These are phyloP conservation scores for Diabrotica balteata DNA, from an alignment of 2,888 invertebrate species.

Conservation along the genomic window DNA sequence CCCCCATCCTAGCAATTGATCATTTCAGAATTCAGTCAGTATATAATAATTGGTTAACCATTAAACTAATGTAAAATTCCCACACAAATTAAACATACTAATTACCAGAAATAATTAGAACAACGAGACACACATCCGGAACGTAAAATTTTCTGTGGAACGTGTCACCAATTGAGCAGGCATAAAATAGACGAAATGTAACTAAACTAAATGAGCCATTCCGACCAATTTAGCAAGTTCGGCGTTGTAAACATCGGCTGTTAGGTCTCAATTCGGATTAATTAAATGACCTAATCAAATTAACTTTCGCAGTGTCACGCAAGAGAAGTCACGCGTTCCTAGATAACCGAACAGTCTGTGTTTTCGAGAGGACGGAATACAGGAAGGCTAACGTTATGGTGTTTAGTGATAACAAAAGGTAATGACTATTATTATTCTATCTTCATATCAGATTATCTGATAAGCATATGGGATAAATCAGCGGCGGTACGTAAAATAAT, in stretches of 20 bases:
- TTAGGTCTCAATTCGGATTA: constrained; percentile 39
- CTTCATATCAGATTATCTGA: neutral
- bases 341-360: neutral
- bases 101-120: too few species aligned
- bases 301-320: constrained; percentile 40
- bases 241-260: constrained; percentile 28
- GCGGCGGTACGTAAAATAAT: too few species aligned
- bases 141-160: neutral
- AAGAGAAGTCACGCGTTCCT: constrained; percentile 38
- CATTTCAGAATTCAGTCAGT: too few species aligned
- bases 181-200: constrained; percentile 9
- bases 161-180: constrained; percentile 1
- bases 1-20: too few species aligned
- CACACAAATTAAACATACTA: too few species aligned
- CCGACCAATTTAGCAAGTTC: constrained; percentile 20
- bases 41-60: too few species aligned
- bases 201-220: constrained; percentile 15
- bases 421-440: neutral
- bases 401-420: neutral
- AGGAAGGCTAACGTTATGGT: constrained; percentile 1
- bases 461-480: too few species aligned
- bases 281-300: constrained; percentile 47
- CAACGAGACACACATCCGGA: neutral
- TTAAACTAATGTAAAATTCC: too few species aligned
- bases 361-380: neutral